A percentile compares a stretch with the other conserved stretches of the same genome.
These are phyloP conservation scores for Geothlypis trichas DNA, from an alignment of 2,113 vertebrate genomes.

Conservation along the genomic window DNA sequence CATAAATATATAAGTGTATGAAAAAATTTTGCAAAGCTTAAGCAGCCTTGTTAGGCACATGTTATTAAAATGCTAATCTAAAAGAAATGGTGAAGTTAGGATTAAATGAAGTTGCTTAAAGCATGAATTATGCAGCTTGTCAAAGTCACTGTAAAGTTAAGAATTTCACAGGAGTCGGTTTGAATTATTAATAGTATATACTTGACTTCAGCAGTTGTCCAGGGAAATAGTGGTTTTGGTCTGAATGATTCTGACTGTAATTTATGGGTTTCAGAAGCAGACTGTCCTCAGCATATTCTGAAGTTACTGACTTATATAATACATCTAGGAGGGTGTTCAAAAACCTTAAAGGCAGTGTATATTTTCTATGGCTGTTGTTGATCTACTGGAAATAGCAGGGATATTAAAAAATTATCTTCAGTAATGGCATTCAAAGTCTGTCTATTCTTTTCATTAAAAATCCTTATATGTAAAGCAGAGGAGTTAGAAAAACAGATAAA, in stretches of 20 bases:
- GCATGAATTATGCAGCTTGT: neutral
- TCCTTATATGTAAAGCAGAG: neutral
- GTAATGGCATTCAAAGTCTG: neutral
- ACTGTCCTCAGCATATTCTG: neutral
- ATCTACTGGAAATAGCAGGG: neutral
- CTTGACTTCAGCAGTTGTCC: neutral
- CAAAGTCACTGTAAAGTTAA: neutral
- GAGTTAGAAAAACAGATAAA: neutral
- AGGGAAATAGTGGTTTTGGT: neutral
- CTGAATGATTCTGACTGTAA: neutral
- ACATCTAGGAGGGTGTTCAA: neutral
- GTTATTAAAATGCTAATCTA: neutral
- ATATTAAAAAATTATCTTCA: neutral
- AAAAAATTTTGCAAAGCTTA: neutral
- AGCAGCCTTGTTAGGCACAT: neutral
- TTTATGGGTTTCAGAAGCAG: neutral
- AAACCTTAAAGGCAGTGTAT: neutral
- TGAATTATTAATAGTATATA: neutral
- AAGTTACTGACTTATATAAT: neutral
- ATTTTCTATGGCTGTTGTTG: neutral
- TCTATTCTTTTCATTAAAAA: neutral
- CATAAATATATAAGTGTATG: neutral
- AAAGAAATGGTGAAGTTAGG: neutral
- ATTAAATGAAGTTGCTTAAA: neutral
- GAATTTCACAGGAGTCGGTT: neutral